Percentiles rank a stretch among this genome's conserved stretches.
Conservation (phyloP, 2,888 invertebrate species). For the Aspidiotus rigidus region DNA sequence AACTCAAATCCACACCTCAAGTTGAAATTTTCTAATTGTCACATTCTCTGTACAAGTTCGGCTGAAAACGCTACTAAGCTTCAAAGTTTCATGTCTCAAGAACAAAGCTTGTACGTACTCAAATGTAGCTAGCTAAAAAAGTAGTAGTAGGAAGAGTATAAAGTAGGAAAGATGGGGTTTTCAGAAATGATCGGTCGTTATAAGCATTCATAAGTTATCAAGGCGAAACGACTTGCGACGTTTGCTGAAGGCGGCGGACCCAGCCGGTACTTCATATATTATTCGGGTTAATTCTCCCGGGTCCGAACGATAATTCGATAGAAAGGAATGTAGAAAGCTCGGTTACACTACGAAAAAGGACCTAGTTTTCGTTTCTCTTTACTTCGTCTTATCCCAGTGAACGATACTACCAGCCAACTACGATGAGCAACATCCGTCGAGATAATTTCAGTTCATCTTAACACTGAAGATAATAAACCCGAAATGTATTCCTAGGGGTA, state of each 20-base stretch:
- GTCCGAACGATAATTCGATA: slow-evolving; percentile 26
- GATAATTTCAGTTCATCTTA: slow-evolving; percentile 21
- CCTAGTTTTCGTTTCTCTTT: slow-evolving; percentile 19
- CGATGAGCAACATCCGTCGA: neutral
- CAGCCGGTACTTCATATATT: slow-evolving; percentile 11
- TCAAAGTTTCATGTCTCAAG: too few relatives aligned
- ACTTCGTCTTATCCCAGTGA: slow-evolving; percentile 24
- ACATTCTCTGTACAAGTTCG: too few relatives aligned
- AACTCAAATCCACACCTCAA: too few relatives aligned
- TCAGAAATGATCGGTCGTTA: neutral
- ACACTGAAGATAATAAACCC: slow-evolving; percentile 26
- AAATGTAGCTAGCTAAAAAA: too few relatives aligned
- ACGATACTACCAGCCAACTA: slow-evolving; percentile 15
- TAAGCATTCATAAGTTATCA: neutral
- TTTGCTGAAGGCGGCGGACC: neutral
- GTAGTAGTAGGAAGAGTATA: neutral
- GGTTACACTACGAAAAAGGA: slow-evolving; percentile 25
- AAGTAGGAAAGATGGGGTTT: neutral
- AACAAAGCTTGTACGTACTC: too few relatives aligned
- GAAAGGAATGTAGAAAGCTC: slow-evolving; percentile 27
- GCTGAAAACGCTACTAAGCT: too few relatives aligned
- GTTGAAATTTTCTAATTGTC: too few relatives aligned
- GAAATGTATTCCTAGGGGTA: slow-evolving; percentile 24
- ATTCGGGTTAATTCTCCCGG: slow-evolving; percentile 30
- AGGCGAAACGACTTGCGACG: neutral